A percentile compares a stretch with the other conserved stretches of the same genome.
These are phyloP conservation scores for Tenthredo distinguenda DNA, from an alignment of 2,888 invertebrate species.

Conservation along the genomic window DNA sequence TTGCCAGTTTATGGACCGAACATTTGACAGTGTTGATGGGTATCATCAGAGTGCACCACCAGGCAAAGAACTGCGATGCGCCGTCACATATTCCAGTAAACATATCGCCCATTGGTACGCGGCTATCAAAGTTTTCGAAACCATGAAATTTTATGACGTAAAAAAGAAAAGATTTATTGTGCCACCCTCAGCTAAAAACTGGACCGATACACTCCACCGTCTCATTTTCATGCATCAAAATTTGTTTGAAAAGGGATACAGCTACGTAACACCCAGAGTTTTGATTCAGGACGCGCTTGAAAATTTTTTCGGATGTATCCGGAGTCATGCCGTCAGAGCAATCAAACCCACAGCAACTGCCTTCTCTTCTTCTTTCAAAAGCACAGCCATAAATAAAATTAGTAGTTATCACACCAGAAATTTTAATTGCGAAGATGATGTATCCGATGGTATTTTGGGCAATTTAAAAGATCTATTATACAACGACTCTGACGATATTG, in stretches of 20 bases:
- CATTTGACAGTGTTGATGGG: neutral
- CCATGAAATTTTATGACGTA: neutral
- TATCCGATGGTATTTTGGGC: neutral
- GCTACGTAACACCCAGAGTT: neutral
- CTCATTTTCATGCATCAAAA: neutral
- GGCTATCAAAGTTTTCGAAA: neutral
- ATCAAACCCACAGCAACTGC: slow-evolving; percentile 41
- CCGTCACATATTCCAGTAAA: neutral
- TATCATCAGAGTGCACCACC: slow-evolving; percentile 9
- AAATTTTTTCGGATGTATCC: slow-evolving; percentile 51
- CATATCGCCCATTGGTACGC: neutral
- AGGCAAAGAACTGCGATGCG: neutral
- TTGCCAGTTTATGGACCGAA: slow-evolving; percentile 7
- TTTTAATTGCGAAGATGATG: neutral
- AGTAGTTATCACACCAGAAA: neutral
- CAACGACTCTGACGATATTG: neutral
- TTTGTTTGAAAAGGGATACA: neutral
- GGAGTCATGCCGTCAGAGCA: slow-evolving; percentile 11
- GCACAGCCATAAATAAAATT: slow-evolving; percentile 4
- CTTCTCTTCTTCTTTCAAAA: neutral
- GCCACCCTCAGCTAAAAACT: slow-evolving; percentile 12
- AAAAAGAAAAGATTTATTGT: neutral
- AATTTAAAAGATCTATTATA: neutral
- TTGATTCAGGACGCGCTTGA: slow-evolving; percentile 51
- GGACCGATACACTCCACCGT: neutral